phyloP scores from a whole-genome alignment of 2,888 invertebrate species.

The Hyppa rectilinea region DNA sequence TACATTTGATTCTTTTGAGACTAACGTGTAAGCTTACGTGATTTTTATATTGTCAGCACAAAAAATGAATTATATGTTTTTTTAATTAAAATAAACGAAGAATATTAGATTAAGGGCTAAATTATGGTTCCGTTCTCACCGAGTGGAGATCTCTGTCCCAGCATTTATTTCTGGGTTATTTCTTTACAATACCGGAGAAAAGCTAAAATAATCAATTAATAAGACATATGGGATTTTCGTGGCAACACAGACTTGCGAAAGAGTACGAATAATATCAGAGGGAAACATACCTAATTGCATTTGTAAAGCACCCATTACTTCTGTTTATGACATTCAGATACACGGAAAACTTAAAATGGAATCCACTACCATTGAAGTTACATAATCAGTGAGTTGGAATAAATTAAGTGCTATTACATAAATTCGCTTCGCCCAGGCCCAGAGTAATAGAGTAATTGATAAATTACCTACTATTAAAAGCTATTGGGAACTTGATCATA shows the following conservation, averaged over 20 bases:
- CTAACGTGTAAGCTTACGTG: not conserved
- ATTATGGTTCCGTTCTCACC: too few relatives aligned
- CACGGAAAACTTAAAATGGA: conserved; percentile 43
- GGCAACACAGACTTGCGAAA: not conserved
- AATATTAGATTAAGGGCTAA: too few relatives aligned
- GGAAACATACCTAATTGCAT: conserved; percentile 1
- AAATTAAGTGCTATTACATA: conserved; percentile 34
- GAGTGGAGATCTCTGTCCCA: too few relatives aligned
- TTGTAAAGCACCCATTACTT: conserved; percentile 7
- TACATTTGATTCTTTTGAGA: conserved; percentile 21
- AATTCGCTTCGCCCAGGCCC: conserved; percentile 10
- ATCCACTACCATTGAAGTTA: conserved; percentile 31
- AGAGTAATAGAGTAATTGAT: conserved; percentile 9
- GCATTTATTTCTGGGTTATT: too few relatives aligned
- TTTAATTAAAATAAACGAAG: too few relatives aligned
- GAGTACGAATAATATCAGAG: not conserved
- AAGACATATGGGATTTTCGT: not conserved
- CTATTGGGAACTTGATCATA: conserved; percentile 5
- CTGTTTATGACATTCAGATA: conserved; percentile 17
- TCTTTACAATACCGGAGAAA: too few relatives aligned
- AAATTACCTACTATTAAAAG: conserved; percentile 1
- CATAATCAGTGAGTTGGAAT: conserved; percentile 13
- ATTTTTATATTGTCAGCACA: not conserved
- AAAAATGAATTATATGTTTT: too few relatives aligned
- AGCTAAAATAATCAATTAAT: not conserved